Evolutionary conservation across 2,797 vertebrate species (phyloP).

Genomic region (Podarcis siculus): DNA sequence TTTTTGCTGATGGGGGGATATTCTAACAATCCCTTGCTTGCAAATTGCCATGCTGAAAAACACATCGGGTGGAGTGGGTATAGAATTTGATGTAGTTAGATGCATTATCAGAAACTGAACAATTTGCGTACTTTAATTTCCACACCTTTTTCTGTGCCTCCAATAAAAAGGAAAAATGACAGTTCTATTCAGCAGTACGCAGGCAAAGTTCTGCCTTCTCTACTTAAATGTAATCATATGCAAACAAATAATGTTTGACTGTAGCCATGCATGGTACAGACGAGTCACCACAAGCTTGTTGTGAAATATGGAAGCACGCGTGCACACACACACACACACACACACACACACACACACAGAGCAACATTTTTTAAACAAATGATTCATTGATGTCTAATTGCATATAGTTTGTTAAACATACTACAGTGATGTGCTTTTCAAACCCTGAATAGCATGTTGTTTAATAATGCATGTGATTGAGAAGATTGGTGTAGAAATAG

Average conservation of each 20-base stretch:
- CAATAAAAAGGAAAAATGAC: not conserved
- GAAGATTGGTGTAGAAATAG: constrained; percentile 31
- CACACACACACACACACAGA: not conserved
- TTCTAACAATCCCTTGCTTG: not conserved
- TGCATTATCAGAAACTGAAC: not conserved
- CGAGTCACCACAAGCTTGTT: not conserved
- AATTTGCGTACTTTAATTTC: not conserved
- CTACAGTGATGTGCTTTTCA: not conserved
- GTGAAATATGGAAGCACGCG: not conserved
- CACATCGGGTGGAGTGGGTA: not conserved
- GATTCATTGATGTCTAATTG: not conserved
- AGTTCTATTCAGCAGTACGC: not conserved
- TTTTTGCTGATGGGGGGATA: too few relatives aligned
- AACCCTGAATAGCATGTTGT: not conserved
- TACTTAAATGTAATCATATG: not conserved
- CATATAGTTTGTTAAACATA: not conserved
- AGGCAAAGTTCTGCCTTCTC: not conserved
- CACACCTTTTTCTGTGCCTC: not conserved
- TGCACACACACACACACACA: too few relatives aligned
- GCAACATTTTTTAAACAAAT: not conserved
- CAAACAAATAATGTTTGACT: not conserved
- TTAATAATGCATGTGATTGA: not conserved
- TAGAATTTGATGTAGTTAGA: not conserved
- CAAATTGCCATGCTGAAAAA: not conserved
- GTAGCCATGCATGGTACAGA: not conserved